Conservation (phyloP, 2,797 vertebrate genomes). For the Prunella strophiata region DNA sequence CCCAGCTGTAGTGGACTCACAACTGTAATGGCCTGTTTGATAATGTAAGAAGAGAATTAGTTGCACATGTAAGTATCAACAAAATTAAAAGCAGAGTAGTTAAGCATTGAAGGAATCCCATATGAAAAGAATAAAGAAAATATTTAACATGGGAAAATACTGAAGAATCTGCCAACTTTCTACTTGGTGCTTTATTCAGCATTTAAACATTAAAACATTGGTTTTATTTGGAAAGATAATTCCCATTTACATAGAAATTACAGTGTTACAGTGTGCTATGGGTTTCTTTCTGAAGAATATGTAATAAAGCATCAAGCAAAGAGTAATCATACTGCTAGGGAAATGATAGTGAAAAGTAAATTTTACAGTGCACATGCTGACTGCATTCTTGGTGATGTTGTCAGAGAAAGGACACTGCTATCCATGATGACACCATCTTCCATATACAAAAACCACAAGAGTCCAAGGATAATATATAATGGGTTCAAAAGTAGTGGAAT, state of each 20-base stretch:
- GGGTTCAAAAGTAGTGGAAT: not conserved
- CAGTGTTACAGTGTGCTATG: not conserved
- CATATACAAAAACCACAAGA: not conserved
- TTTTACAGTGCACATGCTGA: not conserved
- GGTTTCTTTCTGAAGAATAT: not conserved
- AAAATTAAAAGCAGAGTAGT: not conserved
- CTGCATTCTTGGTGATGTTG: not conserved
- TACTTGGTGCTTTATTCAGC: not conserved
- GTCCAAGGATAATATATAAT: not conserved
- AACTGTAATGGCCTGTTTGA: not conserved
- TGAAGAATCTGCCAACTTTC: not conserved
- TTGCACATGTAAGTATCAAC: not conserved
- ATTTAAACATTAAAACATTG: not conserved
- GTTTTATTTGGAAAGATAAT: not conserved
- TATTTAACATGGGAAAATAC: not conserved
- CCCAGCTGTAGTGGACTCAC: not conserved
- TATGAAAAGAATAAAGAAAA: not conserved
- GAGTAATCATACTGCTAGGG: not conserved
- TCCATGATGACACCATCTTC: not conserved
- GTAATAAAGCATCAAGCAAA: not conserved
- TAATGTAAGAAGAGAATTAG: not conserved
- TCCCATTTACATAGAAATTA: not conserved
- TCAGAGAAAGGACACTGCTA: not conserved
- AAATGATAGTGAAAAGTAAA: not conserved
- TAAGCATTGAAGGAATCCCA: not conserved